phyloP scores from a whole-genome alignment of 2,888 invertebrate genomes.

The Biston stratarius region DNA sequence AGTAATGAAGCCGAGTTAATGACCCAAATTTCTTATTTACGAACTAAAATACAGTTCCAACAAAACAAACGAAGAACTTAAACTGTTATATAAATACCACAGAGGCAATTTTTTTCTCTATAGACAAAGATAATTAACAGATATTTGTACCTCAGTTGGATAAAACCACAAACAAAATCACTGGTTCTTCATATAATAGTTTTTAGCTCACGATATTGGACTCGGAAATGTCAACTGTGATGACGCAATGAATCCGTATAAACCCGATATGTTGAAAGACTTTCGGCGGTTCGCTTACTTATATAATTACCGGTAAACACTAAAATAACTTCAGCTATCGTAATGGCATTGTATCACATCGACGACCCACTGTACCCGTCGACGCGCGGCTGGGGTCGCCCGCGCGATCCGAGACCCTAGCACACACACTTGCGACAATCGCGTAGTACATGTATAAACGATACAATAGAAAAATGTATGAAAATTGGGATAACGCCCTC shows the following conservation, averaged over 20 bases:
- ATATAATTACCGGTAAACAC: conserved; percentile 35
- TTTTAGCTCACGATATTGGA: conserved; percentile 1
- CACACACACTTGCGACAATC: too few species aligned
- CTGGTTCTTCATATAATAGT: conserved; percentile 39
- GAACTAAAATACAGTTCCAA: conserved; percentile 18
- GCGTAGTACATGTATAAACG: too few species aligned
- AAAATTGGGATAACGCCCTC: too few species aligned
- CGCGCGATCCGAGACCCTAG: neutral
- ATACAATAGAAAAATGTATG: too few species aligned
- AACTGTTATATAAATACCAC: conserved; percentile 55
- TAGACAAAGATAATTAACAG: conserved; percentile 57
- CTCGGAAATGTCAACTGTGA: conserved; percentile 1
- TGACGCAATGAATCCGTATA: conserved; percentile 33
- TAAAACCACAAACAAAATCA: conserved; percentile 49
- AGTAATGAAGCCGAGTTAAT: conserved; percentile 31
- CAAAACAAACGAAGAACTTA: conserved; percentile 34
- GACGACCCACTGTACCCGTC: conserved; percentile 30
- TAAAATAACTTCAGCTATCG: conserved; percentile 46
- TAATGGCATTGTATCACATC: conserved; percentile 53
- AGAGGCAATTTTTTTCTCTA: conserved; percentile 47
- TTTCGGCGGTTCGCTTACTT: conserved; percentile 29
- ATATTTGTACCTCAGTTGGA: conserved; percentile 73
- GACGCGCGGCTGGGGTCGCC: conserved; percentile 15
- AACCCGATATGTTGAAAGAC: conserved; percentile 42
- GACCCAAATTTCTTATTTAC: conserved; percentile 10